Evolutionary conservation across 2,888 invertebrate species (phyloP).

Genomic region (Gortyna flavago): DNA sequence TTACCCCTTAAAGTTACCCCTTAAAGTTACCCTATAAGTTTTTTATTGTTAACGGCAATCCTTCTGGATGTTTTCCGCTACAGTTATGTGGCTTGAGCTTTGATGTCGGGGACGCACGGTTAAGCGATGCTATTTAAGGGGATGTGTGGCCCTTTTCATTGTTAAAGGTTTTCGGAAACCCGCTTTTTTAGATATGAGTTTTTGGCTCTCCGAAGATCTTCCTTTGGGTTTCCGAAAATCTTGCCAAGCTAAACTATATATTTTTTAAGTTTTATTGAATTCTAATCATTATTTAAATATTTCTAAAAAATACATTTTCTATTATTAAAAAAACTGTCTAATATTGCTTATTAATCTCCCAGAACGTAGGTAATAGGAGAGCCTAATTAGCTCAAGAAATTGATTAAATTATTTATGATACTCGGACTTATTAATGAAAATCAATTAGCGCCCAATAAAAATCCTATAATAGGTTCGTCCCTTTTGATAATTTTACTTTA

Average conservation of each 20-base stretch:
- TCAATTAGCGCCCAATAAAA: too few relatives aligned
- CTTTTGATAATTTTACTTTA: not conserved
- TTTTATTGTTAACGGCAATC: conserved; percentile 68
- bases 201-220: not conserved
- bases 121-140: conserved; percentile 53
- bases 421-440: not conserved
- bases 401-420: not conserved
- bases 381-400: too few relatives aligned
- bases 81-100: conserved; percentile 57
- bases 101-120: conserved; percentile 53
- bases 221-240: conserved; percentile 1
- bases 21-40: conserved; percentile 63
- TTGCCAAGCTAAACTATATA: not conserved
- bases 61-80: conserved; percentile 59
- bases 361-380: too few relatives aligned
- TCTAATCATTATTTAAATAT: not conserved
- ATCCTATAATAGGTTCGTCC: too few relatives aligned
- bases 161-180: conserved; percentile 33
- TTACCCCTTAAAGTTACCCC: conserved; percentile 56
- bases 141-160: conserved; percentile 40
- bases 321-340: not conserved
- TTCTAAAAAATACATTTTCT: not conserved
- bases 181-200: conserved; percentile 19
- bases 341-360: not conserved
- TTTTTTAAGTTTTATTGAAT: not conserved